phyloP scores from a whole-genome alignment of 2,888 invertebrate species.

The Dasysyrphus albostriatus region DNA sequence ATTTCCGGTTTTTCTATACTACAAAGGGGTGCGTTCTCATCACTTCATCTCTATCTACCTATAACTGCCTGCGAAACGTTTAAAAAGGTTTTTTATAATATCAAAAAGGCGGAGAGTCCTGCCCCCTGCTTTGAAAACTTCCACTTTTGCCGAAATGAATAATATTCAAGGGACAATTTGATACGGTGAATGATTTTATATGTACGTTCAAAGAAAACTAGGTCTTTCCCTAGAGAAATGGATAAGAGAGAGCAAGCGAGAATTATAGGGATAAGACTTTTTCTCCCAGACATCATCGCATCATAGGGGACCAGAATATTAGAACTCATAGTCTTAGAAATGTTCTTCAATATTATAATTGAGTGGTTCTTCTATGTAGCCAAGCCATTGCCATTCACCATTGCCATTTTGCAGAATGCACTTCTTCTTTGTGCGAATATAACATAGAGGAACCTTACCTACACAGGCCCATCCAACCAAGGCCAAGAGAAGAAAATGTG shows the following conservation, averaged over 20 bases:
- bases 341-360: slow-evolving; percentile 20
- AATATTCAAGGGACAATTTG: slow-evolving; percentile 22
- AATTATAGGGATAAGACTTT: slow-evolving; percentile 62
- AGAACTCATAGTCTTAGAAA: slow-evolving; percentile 36
- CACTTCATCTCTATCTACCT: slow-evolving; percentile 16
- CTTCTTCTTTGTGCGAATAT: slow-evolving; percentile 6
- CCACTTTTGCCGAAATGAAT: slow-evolving; percentile 15
- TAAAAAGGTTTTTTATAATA: slow-evolving; percentile 35
- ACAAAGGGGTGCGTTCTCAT: slow-evolving; percentile 53
- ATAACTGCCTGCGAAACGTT: slow-evolving; percentile 24
- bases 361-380: slow-evolving; percentile 22
- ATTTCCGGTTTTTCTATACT: slow-evolving; percentile 27
- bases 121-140: slow-evolving; percentile 47
- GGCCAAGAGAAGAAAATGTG: neutral
- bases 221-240: slow-evolving; percentile 47
- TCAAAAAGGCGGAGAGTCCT: slow-evolving; percentile 73
- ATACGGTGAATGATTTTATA: slow-evolving; percentile 13
- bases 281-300: slow-evolving; percentile 55
- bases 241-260: slow-evolving; percentile 55
- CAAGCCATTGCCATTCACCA: neutral
- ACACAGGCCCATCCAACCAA: neutral
- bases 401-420: slow-evolving; percentile 8
- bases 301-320: slow-evolving; percentile 69
- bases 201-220: slow-evolving; percentile 27
- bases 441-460: neutral